Base-by-base conservation (phyloP, 2,113 vertebrate genomes). In the Sprattus sprattus region DNA sequence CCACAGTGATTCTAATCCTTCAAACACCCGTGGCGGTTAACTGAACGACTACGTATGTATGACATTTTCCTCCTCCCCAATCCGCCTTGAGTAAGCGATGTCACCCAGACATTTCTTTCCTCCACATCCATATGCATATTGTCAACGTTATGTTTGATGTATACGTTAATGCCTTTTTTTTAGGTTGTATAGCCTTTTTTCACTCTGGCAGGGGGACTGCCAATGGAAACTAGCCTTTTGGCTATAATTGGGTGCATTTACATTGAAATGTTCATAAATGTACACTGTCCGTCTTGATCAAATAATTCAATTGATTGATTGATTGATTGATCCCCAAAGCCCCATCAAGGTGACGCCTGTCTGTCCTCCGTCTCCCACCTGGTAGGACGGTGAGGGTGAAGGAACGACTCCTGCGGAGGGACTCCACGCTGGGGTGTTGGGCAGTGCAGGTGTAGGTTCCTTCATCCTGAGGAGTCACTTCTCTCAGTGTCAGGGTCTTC, bases 371-470 rank as follows among this genome's bases (percentile, higher is more conserved):
- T 25, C 28, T 32, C 84, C 94, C 88, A 95, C 95, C 92, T 28
- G 92, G 71, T 71, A 95, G 90, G 16, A 95, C 92, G 0, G 86
- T 90, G 87, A 96, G 85, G 82, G 22, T 91, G 92, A 96, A 87
- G 83, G 89, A 92, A 57, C 86, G 89, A 15, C 78, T 93, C 91
- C 89, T 94, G 85, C 0, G 88, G 81, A 95, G 92, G 0, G 89
- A 87, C 45, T 81, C 78, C 46, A 94, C 85, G 15, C 89, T 80
- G 45, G 92, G 94, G 87, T 94, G 93, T 60, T 90, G 9, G 32
- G 90, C 95, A 0, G 54, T 81, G 90, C 95, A 96, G 4, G 93
- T 95, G 93, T 95, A 96, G 85, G 67, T 75, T 25, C 95, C 95
- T 44, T 81, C 90, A 82, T 94, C 93, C 44, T 25, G 2, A 0